A percentile compares a stretch with the other conserved stretches of the same genome.
These are phyloP conservation scores for Malthinus flaveolus DNA, from an alignment of 2,888 invertebrate genomes.

Conservation along the genomic window DNA sequence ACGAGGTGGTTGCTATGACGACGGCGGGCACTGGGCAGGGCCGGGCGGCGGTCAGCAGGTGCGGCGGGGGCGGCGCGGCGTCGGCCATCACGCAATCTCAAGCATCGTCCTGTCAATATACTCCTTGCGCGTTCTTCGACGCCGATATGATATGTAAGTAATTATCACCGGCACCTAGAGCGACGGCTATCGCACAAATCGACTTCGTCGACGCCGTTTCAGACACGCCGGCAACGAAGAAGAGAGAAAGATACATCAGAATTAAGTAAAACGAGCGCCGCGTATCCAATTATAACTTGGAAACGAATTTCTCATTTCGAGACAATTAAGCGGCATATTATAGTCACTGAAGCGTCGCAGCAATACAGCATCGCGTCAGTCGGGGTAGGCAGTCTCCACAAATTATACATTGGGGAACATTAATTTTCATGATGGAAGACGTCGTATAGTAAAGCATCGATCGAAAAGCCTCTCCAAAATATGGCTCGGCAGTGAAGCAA, in stretches of 20 bases:
- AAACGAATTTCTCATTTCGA: slow-evolving; percentile 61
- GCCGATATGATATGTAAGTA: slow-evolving; percentile 30
- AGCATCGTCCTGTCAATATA: slow-evolving; percentile 50
- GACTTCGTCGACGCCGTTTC: no score
- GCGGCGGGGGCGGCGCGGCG: slow-evolving; percentile 43
- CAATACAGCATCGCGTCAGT: slow-evolving; percentile 48
- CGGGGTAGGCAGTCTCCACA: slow-evolving; percentile 54
- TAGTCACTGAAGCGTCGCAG: slow-evolving; percentile 55
- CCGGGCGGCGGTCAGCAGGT: slow-evolving; percentile 44
- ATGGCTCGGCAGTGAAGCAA: slow-evolving; percentile 36
- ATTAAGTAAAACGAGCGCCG: slow-evolving; percentile 42
- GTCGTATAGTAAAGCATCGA: slow-evolving; percentile 34
- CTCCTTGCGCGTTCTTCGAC: slow-evolving; percentile 31
- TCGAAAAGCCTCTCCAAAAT: slow-evolving; percentile 31
- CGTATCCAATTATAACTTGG: slow-evolving; percentile 61
- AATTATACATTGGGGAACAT: slow-evolving; percentile 60
- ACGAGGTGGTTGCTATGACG: slow-evolving; percentile 58
- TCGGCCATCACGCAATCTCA: slow-evolving; percentile 56
- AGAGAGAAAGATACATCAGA: slow-evolving; percentile 29
- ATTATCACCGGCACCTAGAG: slow-evolving; percentile 29
- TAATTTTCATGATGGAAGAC: slow-evolving; percentile 57
- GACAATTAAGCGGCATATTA: slow-evolving; percentile 61
- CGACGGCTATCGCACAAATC: slow-evolving; percentile 11
- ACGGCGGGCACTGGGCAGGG: slow-evolving; percentile 58
- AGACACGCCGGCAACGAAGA: slow-evolving; percentile 15